Conservation (phyloP, 1,140 invertebrate genomes). For the Brachionus asplanchnoidis region DNA sequence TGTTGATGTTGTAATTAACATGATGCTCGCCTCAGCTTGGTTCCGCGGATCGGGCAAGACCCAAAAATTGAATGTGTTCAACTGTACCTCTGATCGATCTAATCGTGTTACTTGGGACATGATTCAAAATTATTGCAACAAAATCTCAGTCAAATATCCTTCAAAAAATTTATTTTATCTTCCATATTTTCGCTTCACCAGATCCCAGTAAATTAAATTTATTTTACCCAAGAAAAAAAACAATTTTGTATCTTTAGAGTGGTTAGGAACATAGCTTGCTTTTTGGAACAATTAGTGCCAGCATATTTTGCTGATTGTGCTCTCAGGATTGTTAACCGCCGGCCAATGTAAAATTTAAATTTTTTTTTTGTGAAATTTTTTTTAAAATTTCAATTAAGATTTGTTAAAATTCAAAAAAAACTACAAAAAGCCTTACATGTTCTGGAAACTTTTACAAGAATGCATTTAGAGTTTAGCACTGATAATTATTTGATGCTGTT, state of each 20-base stretch:
- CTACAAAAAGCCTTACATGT: conserved; percentile 71
- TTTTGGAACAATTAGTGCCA: conserved; percentile 52
- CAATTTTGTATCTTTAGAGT: not conserved
- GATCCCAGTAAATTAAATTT: conserved; percentile 46
- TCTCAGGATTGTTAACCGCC: conserved; percentile 45
- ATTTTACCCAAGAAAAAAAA: not conserved
- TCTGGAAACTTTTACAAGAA: conserved; percentile 70
- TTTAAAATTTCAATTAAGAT: not conserved
- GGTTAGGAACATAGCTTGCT: not conserved
- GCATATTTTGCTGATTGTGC: conserved; percentile 53
- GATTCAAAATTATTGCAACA: conserved; percentile 16
- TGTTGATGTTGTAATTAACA: conserved; percentile 83
- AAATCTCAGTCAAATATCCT: conserved; percentile 52
- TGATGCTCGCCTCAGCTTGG: conserved; percentile 74
- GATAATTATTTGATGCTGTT: conserved; percentile 67
- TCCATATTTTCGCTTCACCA: conserved; percentile 52
- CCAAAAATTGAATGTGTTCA: conserved; percentile 39
- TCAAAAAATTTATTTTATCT: conserved; percentile 49
- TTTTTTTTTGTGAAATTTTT: not conserved
- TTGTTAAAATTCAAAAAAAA: conserved; percentile 47
- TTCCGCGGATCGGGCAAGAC: conserved; percentile 64
- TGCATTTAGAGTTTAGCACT: conserved; percentile 76
- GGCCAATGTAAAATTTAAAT: not conserved
- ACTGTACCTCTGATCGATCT: conserved; percentile 42
- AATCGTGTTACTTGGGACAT: conserved; percentile 43